phyloP scores from a whole-genome alignment of 2,888 invertebrate genomes.

The Synergus umbraculus region DNA sequence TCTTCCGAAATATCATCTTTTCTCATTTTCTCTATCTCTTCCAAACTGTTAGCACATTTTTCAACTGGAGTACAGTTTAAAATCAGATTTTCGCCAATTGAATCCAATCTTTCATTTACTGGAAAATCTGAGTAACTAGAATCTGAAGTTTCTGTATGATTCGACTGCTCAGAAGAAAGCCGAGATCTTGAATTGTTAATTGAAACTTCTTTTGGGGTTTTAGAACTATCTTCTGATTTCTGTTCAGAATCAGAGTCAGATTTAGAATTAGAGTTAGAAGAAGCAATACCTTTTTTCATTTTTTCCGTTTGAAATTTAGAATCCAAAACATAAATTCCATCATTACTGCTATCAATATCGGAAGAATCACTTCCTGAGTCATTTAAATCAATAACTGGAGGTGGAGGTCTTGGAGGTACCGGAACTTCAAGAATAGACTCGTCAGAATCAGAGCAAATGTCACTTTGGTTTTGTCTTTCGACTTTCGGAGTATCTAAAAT shows the following conservation, averaged over 20 bases:
- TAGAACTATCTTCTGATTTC: not conserved
- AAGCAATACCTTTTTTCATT: not conserved
- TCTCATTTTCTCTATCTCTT: conserved; percentile 61
- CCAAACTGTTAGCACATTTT: conserved; percentile 58
- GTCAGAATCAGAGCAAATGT: conserved; percentile 63
- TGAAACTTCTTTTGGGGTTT: not conserved
- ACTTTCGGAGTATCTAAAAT: conserved; percentile 48
- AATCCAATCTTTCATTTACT: not conserved
- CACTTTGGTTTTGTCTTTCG: conserved; percentile 36
- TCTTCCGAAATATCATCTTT: conserved; percentile 29
- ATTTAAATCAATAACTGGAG: conserved; percentile 67
- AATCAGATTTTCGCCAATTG: conserved; percentile 53
- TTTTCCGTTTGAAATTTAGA: not conserved
- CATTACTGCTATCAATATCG: conserved; percentile 27
- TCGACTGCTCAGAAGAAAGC: not conserved
- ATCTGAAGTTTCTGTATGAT: not conserved
- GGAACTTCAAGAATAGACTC: conserved; percentile 73
- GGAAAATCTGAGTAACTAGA: conserved; percentile 6
- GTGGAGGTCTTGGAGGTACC: conserved; percentile 70
- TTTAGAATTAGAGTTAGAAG: not conserved
- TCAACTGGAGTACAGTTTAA: conserved; percentile 65
- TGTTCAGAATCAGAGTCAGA: conserved; percentile 36
- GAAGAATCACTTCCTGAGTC: conserved; percentile 65
- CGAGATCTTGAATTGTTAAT: not conserved
- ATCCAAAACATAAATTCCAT: conserved; percentile 23